Evolutionary conservation across 2,113 vertebrate genomes (phyloP).

Genomic region (Oncorhynchus gorbuscha): DNA sequence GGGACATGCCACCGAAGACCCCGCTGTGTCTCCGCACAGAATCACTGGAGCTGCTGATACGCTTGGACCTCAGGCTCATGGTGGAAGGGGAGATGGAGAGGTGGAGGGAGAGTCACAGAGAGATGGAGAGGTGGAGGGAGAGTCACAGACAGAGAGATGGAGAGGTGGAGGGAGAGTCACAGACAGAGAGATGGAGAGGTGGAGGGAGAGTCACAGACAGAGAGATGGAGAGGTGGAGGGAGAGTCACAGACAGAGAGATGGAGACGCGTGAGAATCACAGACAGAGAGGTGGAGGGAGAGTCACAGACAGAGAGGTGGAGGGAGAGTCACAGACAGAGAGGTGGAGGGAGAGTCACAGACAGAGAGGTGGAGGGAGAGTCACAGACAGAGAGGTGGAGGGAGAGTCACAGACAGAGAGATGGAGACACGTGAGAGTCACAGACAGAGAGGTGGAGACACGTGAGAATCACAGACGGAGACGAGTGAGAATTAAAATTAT

Average conservation of each 20-base stretch:
- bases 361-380: background rate
- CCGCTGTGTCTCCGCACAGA: slow-evolving; percentile 59
- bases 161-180: background rate
- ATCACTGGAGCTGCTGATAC: slow-evolving; percentile 60
- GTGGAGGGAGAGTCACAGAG: background rate
- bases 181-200: background rate
- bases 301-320: background rate
- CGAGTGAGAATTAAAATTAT: background rate
- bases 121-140: background rate
- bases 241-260: background rate
- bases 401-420: background rate
- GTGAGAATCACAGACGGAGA: background rate
- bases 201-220: background rate
- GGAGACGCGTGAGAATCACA: background rate
- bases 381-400: background rate
- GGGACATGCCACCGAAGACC: slow-evolving; percentile 65
- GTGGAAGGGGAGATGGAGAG: background rate
- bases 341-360: background rate
- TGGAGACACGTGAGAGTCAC: background rate
- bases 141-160: background rate
- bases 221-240: background rate
- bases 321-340: background rate
- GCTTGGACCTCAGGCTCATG: slow-evolving; percentile 1
- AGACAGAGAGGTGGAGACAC: no score
- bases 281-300: background rate